These are phyloP conservation scores for Rhynchonema sp. DNA, from an alignment of 2,888 invertebrate genomes.

Conservation along the genomic window DNA sequence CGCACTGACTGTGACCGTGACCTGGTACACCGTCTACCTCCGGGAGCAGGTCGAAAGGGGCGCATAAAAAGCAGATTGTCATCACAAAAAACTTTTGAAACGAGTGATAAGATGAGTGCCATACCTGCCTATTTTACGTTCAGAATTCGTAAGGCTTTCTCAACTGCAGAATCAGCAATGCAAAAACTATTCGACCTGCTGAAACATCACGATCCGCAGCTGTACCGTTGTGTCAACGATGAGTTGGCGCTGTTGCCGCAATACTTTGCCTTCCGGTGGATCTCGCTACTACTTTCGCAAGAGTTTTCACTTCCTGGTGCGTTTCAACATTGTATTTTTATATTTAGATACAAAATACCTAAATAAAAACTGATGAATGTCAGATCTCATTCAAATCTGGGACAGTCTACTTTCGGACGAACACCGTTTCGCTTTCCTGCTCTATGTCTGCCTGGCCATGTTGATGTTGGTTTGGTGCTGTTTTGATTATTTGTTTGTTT, in stretches of 20 bases:
- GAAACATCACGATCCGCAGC: constrained; percentile 50
- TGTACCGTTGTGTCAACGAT: constrained; percentile 54
- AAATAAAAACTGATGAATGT: too few species aligned
- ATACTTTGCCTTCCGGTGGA: constrained; percentile 82
- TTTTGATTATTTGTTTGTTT: background rate
- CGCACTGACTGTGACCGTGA: too few species aligned
- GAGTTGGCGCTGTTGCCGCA: constrained; percentile 69
- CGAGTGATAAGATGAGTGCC: too few species aligned
- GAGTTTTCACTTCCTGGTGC: constrained; percentile 71
- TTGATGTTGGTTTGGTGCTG: constrained; percentile 53
- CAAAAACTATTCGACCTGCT: constrained; percentile 52
- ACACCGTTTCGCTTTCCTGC: constrained; percentile 57
- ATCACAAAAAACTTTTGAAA: too few species aligned
- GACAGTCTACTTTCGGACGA: constrained; percentile 81
- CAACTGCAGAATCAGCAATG: constrained; percentile 46
- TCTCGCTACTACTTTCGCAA: constrained; percentile 79
- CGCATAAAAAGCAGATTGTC: too few species aligned
- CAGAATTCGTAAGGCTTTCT: background rate
- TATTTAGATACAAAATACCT: background rate
- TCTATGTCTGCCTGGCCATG: constrained; percentile 89
- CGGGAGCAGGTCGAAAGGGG: too few species aligned
- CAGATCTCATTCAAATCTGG: constrained; percentile 86
- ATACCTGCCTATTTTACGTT: too few species aligned
- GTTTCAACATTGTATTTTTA: background rate
- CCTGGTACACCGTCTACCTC: too few species aligned